Percentiles rank a stretch among this genome's conserved stretches.
Evolutionary conservation across 2,113 vertebrate genomes (phyloP).

Genomic region (Melanerpes aurifrons): DNA sequence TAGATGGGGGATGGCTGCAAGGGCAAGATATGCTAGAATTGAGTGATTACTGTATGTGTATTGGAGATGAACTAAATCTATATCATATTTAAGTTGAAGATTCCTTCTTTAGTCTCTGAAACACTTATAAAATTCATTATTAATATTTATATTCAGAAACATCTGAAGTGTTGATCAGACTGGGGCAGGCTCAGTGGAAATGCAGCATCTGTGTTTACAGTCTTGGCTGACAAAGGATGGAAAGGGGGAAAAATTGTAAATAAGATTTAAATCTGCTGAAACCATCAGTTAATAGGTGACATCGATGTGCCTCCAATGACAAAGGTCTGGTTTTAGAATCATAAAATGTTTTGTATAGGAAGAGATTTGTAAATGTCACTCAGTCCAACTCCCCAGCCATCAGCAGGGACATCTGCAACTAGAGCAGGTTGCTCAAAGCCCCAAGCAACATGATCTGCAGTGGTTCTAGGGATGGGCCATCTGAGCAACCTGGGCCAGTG

Average conservation of each 20-base stretch:
- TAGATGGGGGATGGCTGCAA: not conserved
- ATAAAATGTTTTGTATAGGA: no score
- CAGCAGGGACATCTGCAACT: no score
- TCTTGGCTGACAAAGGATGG: not conserved
- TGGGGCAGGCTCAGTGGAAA: not conserved
- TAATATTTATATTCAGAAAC: not conserved
- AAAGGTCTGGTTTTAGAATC: not conserved
- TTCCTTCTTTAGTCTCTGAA: slow-evolving; percentile 9
- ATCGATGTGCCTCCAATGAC: not conserved
- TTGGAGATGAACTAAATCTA: not conserved
- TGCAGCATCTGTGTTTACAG: not conserved
- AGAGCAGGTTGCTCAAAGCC: no score
- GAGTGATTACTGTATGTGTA: not conserved
- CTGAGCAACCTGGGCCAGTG: not conserved
- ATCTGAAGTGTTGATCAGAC: not conserved
- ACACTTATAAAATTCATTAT: not conserved
- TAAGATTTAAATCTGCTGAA: not conserved
- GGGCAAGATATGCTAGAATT: not conserved
- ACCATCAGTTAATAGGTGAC: not conserved
- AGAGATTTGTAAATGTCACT: no score
- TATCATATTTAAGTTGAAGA: not conserved
- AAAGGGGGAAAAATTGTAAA: not conserved
- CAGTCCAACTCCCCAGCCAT: no score
- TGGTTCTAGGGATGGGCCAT: not conserved
- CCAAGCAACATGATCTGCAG: no score